A percentile compares a stretch with the other conserved stretches of the same genome.
phyloP scores from a whole-genome alignment of 2,797 vertebrate genomes.

The Falco cherrug region DNA sequence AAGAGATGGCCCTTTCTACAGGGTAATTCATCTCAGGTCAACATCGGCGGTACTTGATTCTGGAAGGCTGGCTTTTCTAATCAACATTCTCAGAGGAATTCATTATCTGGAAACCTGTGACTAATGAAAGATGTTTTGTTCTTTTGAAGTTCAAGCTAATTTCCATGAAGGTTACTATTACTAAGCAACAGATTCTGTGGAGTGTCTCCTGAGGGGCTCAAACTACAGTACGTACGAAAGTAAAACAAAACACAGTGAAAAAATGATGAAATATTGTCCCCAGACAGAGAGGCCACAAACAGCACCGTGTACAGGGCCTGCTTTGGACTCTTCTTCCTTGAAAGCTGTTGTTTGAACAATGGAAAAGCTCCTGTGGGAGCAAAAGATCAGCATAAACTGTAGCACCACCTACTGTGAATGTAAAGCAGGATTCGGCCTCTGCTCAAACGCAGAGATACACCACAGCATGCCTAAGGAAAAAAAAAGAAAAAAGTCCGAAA shows the following conservation, averaged over 20 bases:
- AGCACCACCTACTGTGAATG: not conserved
- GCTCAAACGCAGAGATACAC: not conserved
- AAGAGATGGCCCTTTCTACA: not conserved
- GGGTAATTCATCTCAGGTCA: not conserved
- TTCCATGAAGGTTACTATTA: slow-evolving; percentile 78
- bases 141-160: slow-evolving; percentile 85
- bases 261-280: not conserved
- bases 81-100: slow-evolving; percentile 79
- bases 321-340: not conserved
- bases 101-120: slow-evolving; percentile 79
- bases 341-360: not conserved
- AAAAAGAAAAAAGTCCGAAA: not conserved
- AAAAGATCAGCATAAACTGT: not conserved
- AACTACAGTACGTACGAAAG: not conserved
- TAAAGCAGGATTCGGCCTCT: not conserved
- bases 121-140: slow-evolving; percentile 79
- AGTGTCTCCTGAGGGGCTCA: slow-evolving; percentile 72
- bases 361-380: not conserved
- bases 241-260: slow-evolving; percentile 18
- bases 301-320: not conserved
- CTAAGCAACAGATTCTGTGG: slow-evolving; percentile 83
- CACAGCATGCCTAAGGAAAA: not conserved
- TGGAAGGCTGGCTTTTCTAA: slow-evolving; percentile 73
- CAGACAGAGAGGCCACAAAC: not conserved
- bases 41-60: not conserved